Base-by-base conservation (phyloP, 2,888 invertebrate genomes). In the Hyles lineata region DNA sequence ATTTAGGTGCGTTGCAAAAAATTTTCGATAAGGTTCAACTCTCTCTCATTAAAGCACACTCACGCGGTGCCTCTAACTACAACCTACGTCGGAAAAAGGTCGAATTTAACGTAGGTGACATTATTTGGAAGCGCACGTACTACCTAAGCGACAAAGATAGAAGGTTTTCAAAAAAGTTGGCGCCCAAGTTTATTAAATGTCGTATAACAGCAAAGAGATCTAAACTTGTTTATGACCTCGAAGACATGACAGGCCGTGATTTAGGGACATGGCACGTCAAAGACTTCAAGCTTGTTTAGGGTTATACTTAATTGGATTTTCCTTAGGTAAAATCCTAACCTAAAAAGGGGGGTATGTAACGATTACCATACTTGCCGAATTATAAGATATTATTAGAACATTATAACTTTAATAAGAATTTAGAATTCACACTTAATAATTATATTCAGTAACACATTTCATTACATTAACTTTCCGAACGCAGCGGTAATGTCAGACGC, bases 1-100 rank as follows among this genome's bases (percentile, higher is more conserved):
- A 74, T 61, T 17, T 55, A 76, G 25, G 73, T 74, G 19, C 75
- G 74, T 23, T 58, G 29, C 15, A 74, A 43, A 0, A 82, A 80
- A 72, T 17, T 2, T 21, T 59, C 21, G 59, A 59, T 21, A 21
- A 59, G 21, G 59, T 59, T 9, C 59, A 59, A 21, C 7, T 21
- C 6, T 59, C 59, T 0, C 59, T 59, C n/a, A n/a, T 59, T 21
- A 59, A 59, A 21, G 59, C 59, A 59, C 59, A 59, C 8, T 59
- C 59, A 21, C 21, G 59, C 6, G 21, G 21, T 5, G 21, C 21
- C 5, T 3, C 4, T 21, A 21, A 59, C 21, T 59, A 59, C 21
- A 21, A 59, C 8, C 21, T 59, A 21, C 59, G 59, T 6, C 59
- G 59, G 4, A 59, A 59, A 9, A 59, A 21, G 1, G 21, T 59